A percentile compares a stretch with the other conserved stretches of the same genome.
Conservation (phyloP, 2,888 invertebrate species). For the Drosophila algonquin region DNA sequence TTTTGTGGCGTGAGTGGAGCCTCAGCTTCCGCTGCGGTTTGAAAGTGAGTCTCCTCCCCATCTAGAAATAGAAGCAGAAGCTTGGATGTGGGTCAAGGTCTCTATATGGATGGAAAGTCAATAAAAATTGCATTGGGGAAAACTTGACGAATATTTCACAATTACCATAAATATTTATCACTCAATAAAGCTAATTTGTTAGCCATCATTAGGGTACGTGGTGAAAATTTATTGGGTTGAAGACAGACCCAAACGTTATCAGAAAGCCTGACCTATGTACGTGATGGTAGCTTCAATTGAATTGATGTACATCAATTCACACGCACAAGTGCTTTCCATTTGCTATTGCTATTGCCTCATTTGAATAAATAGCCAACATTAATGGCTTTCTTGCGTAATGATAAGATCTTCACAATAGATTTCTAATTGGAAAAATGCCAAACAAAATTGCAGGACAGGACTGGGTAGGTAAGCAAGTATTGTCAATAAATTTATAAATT, state of each 20-base stretch:
- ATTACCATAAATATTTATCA: conserved; percentile 30
- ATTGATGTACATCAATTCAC: conserved; percentile 63
- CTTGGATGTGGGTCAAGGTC: conserved; percentile 61
- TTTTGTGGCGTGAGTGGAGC: conserved; percentile 36
- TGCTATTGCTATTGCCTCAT: conserved; percentile 41
- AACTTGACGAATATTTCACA: conserved; percentile 35
- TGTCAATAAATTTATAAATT: conserved; percentile 8
- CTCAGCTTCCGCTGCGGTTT: conserved; percentile 49
- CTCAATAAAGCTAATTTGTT: conserved; percentile 38
- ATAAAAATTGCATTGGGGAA: conserved; percentile 54
- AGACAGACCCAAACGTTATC: conserved; percentile 58
- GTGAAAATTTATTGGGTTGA: conserved; percentile 65
- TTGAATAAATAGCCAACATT: conserved; percentile 54
- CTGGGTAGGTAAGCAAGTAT: conserved; percentile 6
- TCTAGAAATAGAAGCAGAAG: conserved; percentile 27
- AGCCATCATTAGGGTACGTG: conserved; percentile 63
- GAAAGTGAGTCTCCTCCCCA: conserved; percentile 60
- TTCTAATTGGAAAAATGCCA: conserved; percentile 9
- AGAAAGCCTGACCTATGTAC: conserved; percentile 61
- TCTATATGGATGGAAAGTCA: conserved; percentile 34
- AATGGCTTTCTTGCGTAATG: conserved; percentile 50
- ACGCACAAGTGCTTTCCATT: conserved; percentile 65
- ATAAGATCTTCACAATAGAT: conserved; percentile 8
- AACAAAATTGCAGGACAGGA: conserved; percentile 4
- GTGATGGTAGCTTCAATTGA: conserved; percentile 57